A percentile compares a stretch with the other conserved stretches of the same genome.
phyloP scores from a whole-genome alignment of 2,888 invertebrate species.

The Gryllus longicercus region DNA sequence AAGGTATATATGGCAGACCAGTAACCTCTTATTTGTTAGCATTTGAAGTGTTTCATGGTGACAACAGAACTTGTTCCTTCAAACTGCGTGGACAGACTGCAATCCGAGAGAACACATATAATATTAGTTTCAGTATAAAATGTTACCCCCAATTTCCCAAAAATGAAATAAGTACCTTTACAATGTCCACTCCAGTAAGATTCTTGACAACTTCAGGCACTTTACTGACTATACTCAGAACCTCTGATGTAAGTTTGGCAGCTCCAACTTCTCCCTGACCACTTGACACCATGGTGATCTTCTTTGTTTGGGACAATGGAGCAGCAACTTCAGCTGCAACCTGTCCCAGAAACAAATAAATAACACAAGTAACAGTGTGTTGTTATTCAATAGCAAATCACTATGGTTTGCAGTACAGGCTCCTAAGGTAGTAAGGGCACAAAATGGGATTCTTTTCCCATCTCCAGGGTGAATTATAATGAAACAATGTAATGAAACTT shows the following conservation, averaged over 20 bases:
- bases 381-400: too few species aligned
- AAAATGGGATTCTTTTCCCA: too few species aligned
- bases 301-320: conserved; percentile 88
- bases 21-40: conserved; percentile 1
- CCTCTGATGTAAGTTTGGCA: conserved; percentile 90
- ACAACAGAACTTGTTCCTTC: conserved; percentile 18
- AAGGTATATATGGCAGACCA: neutral
- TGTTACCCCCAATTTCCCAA: neutral
- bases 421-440: too few species aligned
- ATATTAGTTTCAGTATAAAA: neutral
- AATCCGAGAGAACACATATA: conserved; percentile 37
- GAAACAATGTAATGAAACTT: too few species aligned
- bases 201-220: conserved; percentile 88
- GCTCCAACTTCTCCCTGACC: conserved; percentile 91
- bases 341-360: conserved; percentile 50
- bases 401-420: too few species aligned
- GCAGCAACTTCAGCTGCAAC: conserved; percentile 95
- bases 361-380: neutral
- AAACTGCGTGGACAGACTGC: conserved; percentile 44
- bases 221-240: conserved; percentile 86
- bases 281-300: conserved; percentile 94
- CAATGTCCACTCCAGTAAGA: conserved; percentile 91
- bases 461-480: too few species aligned
- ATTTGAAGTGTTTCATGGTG: neutral
- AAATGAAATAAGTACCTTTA: conserved; percentile 59